These are phyloP conservation scores for Ophioderma brevispina DNA, from an alignment of 35 echinoderm and acorn worm genomes.

Conservation along the genomic window DNA sequence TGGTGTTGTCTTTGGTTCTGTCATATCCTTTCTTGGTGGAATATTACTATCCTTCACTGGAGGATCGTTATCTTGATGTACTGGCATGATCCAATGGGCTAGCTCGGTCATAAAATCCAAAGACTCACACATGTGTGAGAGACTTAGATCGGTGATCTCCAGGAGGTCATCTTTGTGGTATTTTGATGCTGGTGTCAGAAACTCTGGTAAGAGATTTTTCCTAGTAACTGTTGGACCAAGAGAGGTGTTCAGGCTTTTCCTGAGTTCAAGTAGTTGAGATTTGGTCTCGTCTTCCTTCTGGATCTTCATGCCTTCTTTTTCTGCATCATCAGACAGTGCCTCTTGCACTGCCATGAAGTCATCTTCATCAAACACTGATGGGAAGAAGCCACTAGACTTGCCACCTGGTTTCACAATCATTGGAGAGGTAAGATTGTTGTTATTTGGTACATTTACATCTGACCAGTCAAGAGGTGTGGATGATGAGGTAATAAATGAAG, in stretches of 20 bases:
- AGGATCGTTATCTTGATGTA: background rate
- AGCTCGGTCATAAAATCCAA: slow-evolving; percentile 89
- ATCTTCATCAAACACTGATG: background rate
- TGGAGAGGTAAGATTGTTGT: background rate
- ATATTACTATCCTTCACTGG: background rate
- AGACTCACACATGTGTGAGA: slow-evolving; percentile 91
- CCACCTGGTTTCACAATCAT: background rate
- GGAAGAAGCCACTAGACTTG: background rate
- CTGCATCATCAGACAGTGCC: background rate
- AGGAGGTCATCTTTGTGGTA: slow-evolving; percentile 62
- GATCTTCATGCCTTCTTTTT: background rate
- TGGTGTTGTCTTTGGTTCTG: background rate
- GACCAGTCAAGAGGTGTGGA: background rate
- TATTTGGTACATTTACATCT: background rate
- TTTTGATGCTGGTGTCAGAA: background rate
- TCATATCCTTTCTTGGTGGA: background rate
- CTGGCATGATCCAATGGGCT: slow-evolving; percentile 33
- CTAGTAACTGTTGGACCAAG: background rate
- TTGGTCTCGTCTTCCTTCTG: background rate
- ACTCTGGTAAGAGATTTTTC: background rate
- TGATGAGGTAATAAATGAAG: background rate
- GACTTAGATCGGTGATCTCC: slow-evolving; percentile 81
- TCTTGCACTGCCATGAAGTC: slow-evolving; percentile 2
- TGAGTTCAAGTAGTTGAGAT: background rate
- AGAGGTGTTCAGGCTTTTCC: background rate